Base-by-base conservation (phyloP, 2,797 vertebrate species). In the Mallotus villosus region DNA sequence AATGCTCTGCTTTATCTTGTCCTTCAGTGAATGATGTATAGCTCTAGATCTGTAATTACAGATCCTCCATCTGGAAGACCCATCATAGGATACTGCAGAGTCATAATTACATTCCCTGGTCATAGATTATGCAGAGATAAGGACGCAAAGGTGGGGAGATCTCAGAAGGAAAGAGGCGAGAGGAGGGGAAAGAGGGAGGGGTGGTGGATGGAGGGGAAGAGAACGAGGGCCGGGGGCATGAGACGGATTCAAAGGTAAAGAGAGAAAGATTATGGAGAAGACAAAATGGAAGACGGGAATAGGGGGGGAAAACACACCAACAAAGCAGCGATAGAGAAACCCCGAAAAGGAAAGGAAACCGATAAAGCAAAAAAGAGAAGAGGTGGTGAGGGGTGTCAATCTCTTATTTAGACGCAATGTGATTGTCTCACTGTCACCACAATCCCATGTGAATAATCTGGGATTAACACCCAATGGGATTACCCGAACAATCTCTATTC, bases 361-460 rank as follows among this genome's bases (percentile, higher is more conserved):
- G 11, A 46, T 46, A 1, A 8, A 46, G 41, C 41, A 2, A 46
- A 46, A 46, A 46, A 46, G 41, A 46, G 9, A 8, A 46, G 2
- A 46, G 2, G 14, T 46, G 8, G 14, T 46, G 9, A n/a, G n/a
- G 41, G 41, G 41, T 46, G 41, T 11, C 9, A 14, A 12, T 46
- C 12, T 46, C 9, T 14, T 17, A 55, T 6, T 17, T 17, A 55
- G 51, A 55, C 17, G 51, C 51, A n/a, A n/a, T 5, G 53, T 59
- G 19, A 27, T 55, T 63, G 74, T 73, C 60, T 82, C 68, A 70
- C 19, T 17, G n/a, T 27, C 62, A 73, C 29, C 73, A 65, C 68
- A 55, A 82, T 87, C 79, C 77, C 71, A 69, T 29, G 71, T 24
- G 74, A 80, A 82, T 86, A 85, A 85, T 87, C 85, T 78, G 21